Evolutionary conservation across 2,888 invertebrate genomes (phyloP).

Genomic region (Hypomecis atomaria): DNA sequence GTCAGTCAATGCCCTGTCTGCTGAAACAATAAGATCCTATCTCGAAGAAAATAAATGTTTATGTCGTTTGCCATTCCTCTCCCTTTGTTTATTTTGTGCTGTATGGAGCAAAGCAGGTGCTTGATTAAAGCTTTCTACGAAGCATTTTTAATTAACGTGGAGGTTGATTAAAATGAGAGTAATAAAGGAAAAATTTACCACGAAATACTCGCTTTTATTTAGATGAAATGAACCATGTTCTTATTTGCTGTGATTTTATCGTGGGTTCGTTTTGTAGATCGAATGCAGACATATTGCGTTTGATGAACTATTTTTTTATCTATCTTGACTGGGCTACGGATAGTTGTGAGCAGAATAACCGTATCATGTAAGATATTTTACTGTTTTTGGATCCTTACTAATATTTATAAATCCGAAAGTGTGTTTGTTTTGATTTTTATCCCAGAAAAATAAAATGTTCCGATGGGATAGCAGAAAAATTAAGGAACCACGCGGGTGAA

Average conservation of each 20-base stretch:
- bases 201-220: neutral
- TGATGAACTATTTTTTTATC: too few species aligned
- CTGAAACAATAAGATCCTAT: constrained; percentile 26
- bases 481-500: too few species aligned
- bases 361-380: too few species aligned
- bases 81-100: constrained; percentile 12
- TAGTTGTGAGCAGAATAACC: too few species aligned
- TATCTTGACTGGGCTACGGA: too few species aligned
- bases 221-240: neutral
- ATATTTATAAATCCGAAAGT: too few species aligned
- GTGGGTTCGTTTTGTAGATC: too few species aligned
- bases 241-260: neutral
- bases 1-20: constrained; percentile 41
- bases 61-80: constrained; percentile 4
- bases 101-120: constrained; percentile 19
- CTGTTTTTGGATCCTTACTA: too few species aligned
- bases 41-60: constrained; percentile 17
- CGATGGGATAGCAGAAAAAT: too few species aligned
- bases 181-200: neutral
- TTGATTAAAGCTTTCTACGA: constrained; percentile 12
- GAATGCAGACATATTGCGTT: too few species aligned
- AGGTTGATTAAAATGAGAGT: constrained; percentile 1
- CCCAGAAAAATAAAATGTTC: too few species aligned
- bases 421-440: too few species aligned
- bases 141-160: constrained; percentile 1